Percentiles rank a stretch among this genome's conserved stretches.
Evolutionary conservation across 2,113 vertebrate genomes (phyloP).

Genomic region (Mesocricetus auratus): DNA sequence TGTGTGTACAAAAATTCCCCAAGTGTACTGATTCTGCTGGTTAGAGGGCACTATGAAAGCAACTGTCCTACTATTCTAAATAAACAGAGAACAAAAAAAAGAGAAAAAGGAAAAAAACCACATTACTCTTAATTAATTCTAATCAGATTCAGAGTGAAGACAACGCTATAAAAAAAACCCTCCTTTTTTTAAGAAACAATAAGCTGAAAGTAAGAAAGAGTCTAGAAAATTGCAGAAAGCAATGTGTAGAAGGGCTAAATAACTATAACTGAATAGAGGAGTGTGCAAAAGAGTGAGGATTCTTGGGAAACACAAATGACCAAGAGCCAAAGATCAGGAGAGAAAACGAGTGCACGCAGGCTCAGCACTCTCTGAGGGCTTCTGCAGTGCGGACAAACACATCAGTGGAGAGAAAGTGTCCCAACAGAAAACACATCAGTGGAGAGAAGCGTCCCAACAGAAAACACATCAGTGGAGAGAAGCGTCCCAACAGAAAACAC

Average conservation of each 20-base stretch:
- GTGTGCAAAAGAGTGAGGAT: slow-evolving; percentile 22
- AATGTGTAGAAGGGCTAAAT: slow-evolving; percentile 6
- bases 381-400: slow-evolving; percentile 39
- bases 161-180: background rate
- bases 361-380: slow-evolving; percentile 8
- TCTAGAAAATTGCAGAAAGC: slow-evolving; percentile 53
- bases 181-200: background rate
- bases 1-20: background rate
- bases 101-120: background rate
- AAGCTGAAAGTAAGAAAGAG: slow-evolving; percentile 9
- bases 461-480: too few species aligned
- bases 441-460: too few species aligned
- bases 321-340: slow-evolving; percentile 41
- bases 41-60: background rate
- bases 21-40: slow-evolving; percentile 10
- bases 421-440: slow-evolving; percentile 45
- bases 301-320: slow-evolving; percentile 31
- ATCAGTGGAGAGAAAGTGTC: slow-evolving; percentile 35
- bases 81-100: background rate
- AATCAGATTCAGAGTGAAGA: slow-evolving; percentile 37
- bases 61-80: background rate
- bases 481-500: too few species aligned
- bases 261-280: background rate
- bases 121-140: background rate
- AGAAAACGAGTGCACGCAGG: slow-evolving; percentile 12